Percentiles rank a stretch among this genome's conserved stretches.
These are phyloP conservation scores for Cacoxenus indagator DNA, from an alignment of 2,888 invertebrate genomes.

Conservation along the genomic window DNA sequence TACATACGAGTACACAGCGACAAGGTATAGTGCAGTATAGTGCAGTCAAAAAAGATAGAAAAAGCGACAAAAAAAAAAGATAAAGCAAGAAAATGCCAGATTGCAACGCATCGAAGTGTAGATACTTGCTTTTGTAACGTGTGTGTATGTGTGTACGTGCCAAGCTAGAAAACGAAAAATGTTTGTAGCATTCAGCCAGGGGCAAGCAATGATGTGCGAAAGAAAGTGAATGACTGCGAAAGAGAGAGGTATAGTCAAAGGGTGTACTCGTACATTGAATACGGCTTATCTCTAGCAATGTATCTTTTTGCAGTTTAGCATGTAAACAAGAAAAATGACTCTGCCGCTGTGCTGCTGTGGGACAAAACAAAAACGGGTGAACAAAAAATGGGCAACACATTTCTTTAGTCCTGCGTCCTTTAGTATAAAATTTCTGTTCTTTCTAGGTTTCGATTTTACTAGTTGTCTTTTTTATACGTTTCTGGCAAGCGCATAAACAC, in stretches of 20 bases:
- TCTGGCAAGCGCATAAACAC: not conserved
- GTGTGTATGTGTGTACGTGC: not conserved
- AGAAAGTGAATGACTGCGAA: not conserved
- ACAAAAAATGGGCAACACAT: not conserved
- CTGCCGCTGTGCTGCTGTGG: not conserved
- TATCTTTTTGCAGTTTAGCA: slow-evolving; percentile 19
- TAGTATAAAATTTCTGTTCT: not conserved
- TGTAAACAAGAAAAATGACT: slow-evolving; percentile 19
- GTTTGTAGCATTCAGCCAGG: slow-evolving; percentile 9
- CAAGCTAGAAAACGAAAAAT: not conserved
- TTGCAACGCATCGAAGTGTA: not conserved
- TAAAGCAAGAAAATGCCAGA: too few relatives aligned
- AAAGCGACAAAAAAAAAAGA: not conserved
- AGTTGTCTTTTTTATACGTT: slow-evolving; percentile 4
- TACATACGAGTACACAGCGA: not conserved
- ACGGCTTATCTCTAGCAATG: not conserved
- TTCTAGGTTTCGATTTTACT: slow-evolving; percentile 21
- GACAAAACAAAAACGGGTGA: not conserved
- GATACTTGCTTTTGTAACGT: not conserved
- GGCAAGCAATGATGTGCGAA: not conserved
- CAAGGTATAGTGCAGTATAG: not conserved
- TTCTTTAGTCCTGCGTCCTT: not conserved
- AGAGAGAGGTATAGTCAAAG: too few relatives aligned
- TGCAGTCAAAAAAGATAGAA: not conserved
- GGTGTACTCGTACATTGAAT: not conserved